These are phyloP conservation scores for Elephas maximus DNA, from an alignment of 2,113 vertebrate species.

Conservation along the genomic window DNA sequence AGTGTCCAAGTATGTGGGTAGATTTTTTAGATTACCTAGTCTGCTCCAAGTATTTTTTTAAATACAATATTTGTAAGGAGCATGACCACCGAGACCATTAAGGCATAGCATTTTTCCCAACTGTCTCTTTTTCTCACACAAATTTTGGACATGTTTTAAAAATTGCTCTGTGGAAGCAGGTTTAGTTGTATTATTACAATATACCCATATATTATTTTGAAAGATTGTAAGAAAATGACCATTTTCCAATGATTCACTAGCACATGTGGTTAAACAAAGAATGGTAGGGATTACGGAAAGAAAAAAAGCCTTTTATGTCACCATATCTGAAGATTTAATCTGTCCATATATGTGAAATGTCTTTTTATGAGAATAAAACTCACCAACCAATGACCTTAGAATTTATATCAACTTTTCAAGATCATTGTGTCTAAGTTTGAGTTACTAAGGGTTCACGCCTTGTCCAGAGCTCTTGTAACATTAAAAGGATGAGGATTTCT, in stretches of 20 bases:
- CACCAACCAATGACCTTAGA: constrained; percentile 3
- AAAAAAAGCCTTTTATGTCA: background rate
- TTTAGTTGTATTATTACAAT: background rate
- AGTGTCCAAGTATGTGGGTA: background rate
- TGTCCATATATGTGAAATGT: constrained; percentile 29
- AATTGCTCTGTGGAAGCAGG: background rate
- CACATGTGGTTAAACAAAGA: background rate
- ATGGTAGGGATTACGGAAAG: background rate
- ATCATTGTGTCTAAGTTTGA: background rate
- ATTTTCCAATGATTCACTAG: background rate
- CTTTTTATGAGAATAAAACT: background rate
- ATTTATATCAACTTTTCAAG: constrained; percentile 59
- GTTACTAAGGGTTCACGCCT: background rate
- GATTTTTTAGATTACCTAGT: background rate
- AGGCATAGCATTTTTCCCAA: background rate
- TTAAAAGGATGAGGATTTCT: background rate
- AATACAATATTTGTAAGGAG: background rate
- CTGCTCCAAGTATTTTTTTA: background rate
- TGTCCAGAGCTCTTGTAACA: background rate
- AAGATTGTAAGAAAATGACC: background rate
- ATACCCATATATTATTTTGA: background rate
- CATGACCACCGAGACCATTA: background rate
- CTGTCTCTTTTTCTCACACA: background rate
- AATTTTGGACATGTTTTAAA: background rate
- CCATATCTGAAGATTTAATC: background rate